A percentile compares a stretch with the other conserved stretches of the same genome.
These are phyloP conservation scores for Cyanoramphus novaezelandiae DNA, from an alignment of 2,113 vertebrate genomes.

Conservation along the genomic window DNA sequence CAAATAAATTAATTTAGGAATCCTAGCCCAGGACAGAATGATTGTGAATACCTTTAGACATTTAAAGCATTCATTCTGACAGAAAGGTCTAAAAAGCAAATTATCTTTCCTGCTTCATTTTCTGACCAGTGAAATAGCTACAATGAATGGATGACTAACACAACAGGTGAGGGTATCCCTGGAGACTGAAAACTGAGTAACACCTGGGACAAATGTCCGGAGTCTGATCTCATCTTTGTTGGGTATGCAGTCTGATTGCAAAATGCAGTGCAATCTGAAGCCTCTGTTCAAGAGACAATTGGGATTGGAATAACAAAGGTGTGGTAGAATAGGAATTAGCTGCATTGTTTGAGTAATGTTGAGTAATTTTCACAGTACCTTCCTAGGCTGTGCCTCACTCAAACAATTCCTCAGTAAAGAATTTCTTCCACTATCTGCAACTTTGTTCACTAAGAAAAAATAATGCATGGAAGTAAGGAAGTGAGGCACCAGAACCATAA, in stretches of 20 bases:
- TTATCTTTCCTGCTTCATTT: not conserved
- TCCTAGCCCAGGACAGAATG: not conserved
- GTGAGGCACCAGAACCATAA: not conserved
- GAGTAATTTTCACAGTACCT: slow-evolving; percentile 7
- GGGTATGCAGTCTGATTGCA: not conserved
- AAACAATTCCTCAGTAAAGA: not conserved
- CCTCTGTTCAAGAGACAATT: not conserved
- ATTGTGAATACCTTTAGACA: not conserved
- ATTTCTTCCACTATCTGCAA: not conserved
- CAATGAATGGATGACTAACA: not conserved
- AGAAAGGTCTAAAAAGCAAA: not conserved
- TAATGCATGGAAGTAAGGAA: not conserved
- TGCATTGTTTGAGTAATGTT: slow-evolving; percentile 2
- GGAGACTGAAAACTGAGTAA: not conserved
- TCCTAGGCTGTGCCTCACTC: not conserved
- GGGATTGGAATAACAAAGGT: slow-evolving; percentile 38
- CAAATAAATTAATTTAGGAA: not conserved
- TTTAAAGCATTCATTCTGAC: not conserved
- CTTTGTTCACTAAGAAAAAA: not conserved
- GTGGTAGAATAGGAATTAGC: slow-evolving; percentile 39
- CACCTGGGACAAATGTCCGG: not conserved
- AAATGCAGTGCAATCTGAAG: not conserved
- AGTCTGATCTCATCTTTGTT: slow-evolving; percentile 22
- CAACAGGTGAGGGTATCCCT: not conserved
- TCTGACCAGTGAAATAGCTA: not conserved